Base-by-base conservation (phyloP, 2,113 vertebrate genomes). In the Romanogobio albipinnatus region DNA sequence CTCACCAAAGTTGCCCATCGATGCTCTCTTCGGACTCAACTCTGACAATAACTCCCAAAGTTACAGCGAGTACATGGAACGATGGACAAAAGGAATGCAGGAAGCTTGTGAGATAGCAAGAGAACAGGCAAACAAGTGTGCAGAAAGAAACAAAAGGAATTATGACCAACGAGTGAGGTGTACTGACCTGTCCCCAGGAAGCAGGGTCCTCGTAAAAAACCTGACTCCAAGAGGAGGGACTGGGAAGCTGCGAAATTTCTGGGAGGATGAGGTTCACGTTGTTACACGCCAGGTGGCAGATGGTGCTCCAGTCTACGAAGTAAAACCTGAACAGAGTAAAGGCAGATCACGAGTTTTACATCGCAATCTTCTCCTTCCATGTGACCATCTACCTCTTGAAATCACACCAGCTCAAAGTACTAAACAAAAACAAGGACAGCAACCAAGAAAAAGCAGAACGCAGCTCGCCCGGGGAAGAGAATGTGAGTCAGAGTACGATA, bases 61-160 rank as follows among this genome's bases (percentile, higher is more conserved):
- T 62, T 45, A 64, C 14, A 80, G 22, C 49, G 36, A 81, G 15
- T 66, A 81, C 17, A 2, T 81, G 24, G 45, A 81, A 51, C 43
- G 29, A 6, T 81, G 79, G 62, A 81, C 24, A 36, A 43, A 33
- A 11, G 45, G 61, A 2, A 68, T 81, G 62, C 61, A 68, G 62
- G 79, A 81, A 33, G 62, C 79, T 6, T 81, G 26, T 51, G 39
- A 81, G 45, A 82, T 82, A 53, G 80, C 13, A 2, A 82, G 26
- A 13, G 15, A 81, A 51, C 39, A 36, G 1, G 47, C 47, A n/a
- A 45, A 70, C 9, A 82, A 56, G 36, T 33, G 45, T 68, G 39
- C 33, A 2, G 79, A 70, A 70, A 82, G 64, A 7, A 82, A 70
- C 24, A 81, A 81, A 53, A 68, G 22, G 4, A 68, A 81, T 51